Percentiles rank a stretch among this genome's conserved stretches.
phyloP scores from a whole-genome alignment of 2,888 invertebrate genomes.

The Theristus sp. region DNA sequence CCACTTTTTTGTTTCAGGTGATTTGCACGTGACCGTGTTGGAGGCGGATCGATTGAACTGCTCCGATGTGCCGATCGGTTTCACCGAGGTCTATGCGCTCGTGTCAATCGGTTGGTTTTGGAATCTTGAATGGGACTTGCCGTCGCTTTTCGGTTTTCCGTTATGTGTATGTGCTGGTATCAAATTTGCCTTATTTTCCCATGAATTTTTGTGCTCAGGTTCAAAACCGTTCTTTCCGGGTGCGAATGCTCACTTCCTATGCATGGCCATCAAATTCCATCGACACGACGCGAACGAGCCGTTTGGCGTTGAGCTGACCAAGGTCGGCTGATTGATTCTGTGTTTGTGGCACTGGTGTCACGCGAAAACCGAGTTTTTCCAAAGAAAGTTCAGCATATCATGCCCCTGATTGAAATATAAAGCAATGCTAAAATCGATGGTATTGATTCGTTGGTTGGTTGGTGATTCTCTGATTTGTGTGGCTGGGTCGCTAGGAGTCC shows the following conservation, averaged over 20 bases:
- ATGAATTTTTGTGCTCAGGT: conserved; percentile 5
- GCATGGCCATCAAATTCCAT: not conserved
- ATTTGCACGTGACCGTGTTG: not conserved
- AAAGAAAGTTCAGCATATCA: too few relatives aligned
- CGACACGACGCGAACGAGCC: not conserved
- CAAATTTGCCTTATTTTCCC: too few relatives aligned
- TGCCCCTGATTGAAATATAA: too few relatives aligned
- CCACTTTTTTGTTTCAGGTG: not conserved
- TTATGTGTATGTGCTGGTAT: too few relatives aligned
- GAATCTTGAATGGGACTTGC: too few relatives aligned
- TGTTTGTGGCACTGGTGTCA: too few relatives aligned
- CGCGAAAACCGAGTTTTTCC: too few relatives aligned
- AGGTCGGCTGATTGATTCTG: not conserved
- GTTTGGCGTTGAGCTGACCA: not conserved
- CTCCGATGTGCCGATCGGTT: not conserved
- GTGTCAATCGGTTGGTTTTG: not conserved
- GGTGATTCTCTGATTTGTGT: too few relatives aligned
- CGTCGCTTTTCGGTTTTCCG: too few relatives aligned
- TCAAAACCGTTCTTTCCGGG: conserved; percentile 11
- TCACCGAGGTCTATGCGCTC: not conserved
- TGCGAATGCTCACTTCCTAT: not conserved
- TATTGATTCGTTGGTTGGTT: too few relatives aligned
- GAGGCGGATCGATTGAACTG: not conserved
- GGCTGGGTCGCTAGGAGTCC: too few relatives aligned
- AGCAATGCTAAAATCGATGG: too few relatives aligned